Evolutionary conservation across 2,113 vertebrate genomes (phyloP), one percentile per base, ranked within the genome.

Genomic region (Sinocyclocheilus anophthalmus): DNA sequence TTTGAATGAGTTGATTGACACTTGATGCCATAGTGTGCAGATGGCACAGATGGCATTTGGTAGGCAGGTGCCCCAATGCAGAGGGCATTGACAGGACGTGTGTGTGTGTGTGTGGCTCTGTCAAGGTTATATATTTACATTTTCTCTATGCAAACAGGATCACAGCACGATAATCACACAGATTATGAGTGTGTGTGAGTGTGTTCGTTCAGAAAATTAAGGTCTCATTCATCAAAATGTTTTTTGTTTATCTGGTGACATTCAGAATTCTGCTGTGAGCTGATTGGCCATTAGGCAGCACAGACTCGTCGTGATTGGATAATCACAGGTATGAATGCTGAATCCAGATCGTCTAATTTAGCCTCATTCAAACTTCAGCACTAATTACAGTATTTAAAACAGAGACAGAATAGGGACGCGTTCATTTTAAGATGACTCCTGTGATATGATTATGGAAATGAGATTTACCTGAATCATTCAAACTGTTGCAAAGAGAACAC

Each of bases 1-100:
- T 80, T 69, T 83, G 48, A 86, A 50, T 76, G 69, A 76, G 20
- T 82, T 76, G 79, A 86, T 83, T 76, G 85, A 67, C 79, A 65
- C 79, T 18, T 76, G 69, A 75, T 67, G 70, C 79, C 85, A 86
- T 65, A 65, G 61, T 82, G 26, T 83, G 79, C 85, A 86, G 79
- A 86, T 86, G 85, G 85, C 85, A 83, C 85, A 86, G 85, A 86
- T 86, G 85, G 85, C 14, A 83, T 79, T 73, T 26, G 2, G n/a
- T 81, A 70, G 67, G 85, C 53, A 86, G 69, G 53, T 42, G 26
- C 55, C 39, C 70, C 65, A 16, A 86, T 86, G 69, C 63, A 76
- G 85, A 83, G 70, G 57, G 80, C 79, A 83, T 9, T 63, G 30
- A 81, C 6, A 61, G 48, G 57, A 53, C 20, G 61, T 82, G 24